These are phyloP conservation scores for Cataglyphis albicans DNA, from an alignment of 2,888 invertebrate genomes.

Conservation along the genomic window DNA sequence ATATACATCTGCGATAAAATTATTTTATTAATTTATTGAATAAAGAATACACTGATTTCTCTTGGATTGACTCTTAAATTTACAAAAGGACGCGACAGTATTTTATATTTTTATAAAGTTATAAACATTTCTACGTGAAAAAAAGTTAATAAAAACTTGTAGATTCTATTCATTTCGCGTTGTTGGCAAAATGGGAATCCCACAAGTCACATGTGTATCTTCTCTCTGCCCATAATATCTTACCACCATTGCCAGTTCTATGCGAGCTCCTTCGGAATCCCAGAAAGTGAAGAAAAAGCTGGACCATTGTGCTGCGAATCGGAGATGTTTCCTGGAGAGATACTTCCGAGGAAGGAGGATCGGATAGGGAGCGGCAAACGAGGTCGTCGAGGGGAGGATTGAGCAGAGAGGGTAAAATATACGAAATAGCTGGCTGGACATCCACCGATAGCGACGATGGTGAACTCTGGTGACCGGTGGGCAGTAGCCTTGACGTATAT, in stretches of 20 bases:
- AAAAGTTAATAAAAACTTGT: not conserved
- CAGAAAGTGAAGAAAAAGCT: constrained; percentile 50
- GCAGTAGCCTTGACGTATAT: constrained; percentile 76
- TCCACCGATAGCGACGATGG: constrained; percentile 20
- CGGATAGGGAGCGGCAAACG: constrained; percentile 50
- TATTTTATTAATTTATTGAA: not conserved
- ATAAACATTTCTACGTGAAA: not conserved
- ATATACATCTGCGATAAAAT: not conserved
- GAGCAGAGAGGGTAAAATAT: constrained; percentile 60
- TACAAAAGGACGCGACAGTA: not conserved
- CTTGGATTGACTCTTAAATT: not conserved
- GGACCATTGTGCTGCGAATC: constrained; percentile 65
- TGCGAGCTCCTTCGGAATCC: constrained; percentile 18
- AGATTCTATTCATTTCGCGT: constrained; percentile 18
- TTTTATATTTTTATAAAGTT: not conserved
- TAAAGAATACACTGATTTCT: not conserved
- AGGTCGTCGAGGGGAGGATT: constrained; percentile 27
- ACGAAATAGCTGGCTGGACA: constrained; percentile 51
- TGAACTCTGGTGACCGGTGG: constrained; percentile 70
- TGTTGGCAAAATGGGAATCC: not conserved
- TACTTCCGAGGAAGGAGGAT: constrained; percentile 54
- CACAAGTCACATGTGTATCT: not conserved
- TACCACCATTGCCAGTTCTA: not conserved
- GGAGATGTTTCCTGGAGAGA: constrained; percentile 60
- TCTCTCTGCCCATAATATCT: constrained; percentile 14